Conservation (phyloP, 1,140 invertebrate species). For the Orchestia grillus region DNA sequence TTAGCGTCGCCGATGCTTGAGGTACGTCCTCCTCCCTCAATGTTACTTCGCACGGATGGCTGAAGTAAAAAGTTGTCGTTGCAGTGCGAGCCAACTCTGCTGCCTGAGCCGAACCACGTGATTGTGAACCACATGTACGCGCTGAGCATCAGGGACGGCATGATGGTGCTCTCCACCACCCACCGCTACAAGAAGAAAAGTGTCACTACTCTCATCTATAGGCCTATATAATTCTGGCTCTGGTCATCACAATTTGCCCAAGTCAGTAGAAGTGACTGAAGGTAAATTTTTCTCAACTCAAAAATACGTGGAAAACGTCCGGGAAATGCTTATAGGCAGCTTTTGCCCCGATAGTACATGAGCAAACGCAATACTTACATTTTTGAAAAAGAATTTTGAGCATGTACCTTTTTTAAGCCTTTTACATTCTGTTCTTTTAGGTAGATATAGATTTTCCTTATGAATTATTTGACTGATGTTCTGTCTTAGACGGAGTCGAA, state of each 20-base stretch:
- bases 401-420: not conserved
- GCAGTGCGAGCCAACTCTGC: conserved; percentile 95
- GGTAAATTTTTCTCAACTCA: not conserved
- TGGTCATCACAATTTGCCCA: not conserved
- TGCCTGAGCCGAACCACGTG: conserved; percentile 99
- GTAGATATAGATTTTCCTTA: not conserved
- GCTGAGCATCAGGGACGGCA: conserved; percentile 98
- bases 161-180: conserved; percentile 98
- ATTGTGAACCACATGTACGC: conserved; percentile 99
- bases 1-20: too few species aligned
- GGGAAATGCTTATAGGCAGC: too few species aligned
- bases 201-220: conserved; percentile 98
- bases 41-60: not conserved
- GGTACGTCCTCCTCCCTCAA: not conserved
- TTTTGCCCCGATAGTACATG: not conserved
- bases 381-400: not conserved
- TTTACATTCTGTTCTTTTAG: not conserved
- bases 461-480: not conserved
- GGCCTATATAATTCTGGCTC: conserved; percentile 80
- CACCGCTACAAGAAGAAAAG: conserved; percentile 99
- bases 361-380: not conserved
- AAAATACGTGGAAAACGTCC: not conserved
- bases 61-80: conserved; percentile 58
- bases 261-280: not conserved
- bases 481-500: not conserved